These are phyloP conservation scores for Hydrochoerus hydrochaeris DNA, from an alignment of 2,113 vertebrate genomes.

Conservation along the genomic window DNA sequence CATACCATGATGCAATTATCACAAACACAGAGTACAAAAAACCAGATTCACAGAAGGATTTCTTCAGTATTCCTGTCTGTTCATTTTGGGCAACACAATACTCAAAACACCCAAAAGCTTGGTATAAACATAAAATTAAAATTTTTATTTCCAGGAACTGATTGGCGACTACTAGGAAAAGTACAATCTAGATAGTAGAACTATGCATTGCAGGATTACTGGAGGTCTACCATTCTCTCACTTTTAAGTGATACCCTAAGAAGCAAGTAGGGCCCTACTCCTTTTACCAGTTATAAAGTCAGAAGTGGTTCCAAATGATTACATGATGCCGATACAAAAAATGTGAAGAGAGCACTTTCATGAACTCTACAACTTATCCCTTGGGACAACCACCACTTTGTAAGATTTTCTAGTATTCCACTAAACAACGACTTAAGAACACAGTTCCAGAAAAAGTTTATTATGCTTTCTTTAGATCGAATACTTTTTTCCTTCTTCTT, in stretches of 20 bases:
- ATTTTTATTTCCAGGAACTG: neutral
- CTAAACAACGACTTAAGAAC: neutral
- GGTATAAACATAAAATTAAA: conserved; percentile 54
- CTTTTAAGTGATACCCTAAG: neutral
- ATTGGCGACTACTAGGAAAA: neutral
- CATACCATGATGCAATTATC: neutral
- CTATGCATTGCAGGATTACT: neutral
- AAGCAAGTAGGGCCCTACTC: neutral
- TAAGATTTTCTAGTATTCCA: neutral
- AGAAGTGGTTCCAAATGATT: neutral
- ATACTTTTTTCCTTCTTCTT: neutral
- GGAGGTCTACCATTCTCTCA: neutral
- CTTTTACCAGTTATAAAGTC: neutral
- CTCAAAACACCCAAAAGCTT: conserved; percentile 47
- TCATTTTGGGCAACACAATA: neutral
- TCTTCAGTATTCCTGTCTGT: fast-evolving
- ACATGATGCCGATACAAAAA: neutral
- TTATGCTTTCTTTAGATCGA: conserved; percentile 32
- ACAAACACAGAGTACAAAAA: neutral
- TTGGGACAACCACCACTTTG: neutral
- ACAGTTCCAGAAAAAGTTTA: conserved; percentile 13
- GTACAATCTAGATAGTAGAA: neutral
- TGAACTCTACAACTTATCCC: neutral
- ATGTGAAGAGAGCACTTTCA: neutral
- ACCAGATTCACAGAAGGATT: neutral